These are phyloP conservation scores for Phanerotoma sp. DNA, from an alignment of 2,888 invertebrate species.

Conservation along the genomic window DNA sequence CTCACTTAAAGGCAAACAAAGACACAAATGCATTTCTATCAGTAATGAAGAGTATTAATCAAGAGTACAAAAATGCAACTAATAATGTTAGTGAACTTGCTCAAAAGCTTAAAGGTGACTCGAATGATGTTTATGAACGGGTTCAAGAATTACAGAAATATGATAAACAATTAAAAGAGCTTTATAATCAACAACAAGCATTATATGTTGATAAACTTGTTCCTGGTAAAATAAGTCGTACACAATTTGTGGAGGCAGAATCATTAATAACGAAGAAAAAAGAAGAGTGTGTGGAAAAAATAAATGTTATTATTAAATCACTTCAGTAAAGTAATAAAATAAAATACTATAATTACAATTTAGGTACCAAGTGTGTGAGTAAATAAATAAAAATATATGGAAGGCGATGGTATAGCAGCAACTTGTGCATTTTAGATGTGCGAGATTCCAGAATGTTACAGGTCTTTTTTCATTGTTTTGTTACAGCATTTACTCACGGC, in stretches of 20 bases:
- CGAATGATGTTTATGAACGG: constrained; percentile 64
- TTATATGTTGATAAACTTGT: constrained; percentile 66
- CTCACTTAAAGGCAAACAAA: constrained; percentile 64
- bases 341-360: constrained; percentile 11
- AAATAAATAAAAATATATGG: neutral
- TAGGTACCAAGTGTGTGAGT: constrained; percentile 20
- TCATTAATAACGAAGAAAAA: constrained; percentile 61
- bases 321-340: constrained; percentile 42
- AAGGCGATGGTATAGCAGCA: too few species aligned
- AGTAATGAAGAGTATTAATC: constrained; percentile 62
- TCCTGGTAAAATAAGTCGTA: constrained; percentile 63
- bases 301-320: constrained; percentile 58
- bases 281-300: constrained; percentile 61
- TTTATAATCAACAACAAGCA: constrained; percentile 59
- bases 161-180: constrained; percentile 59
- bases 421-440: too few species aligned
- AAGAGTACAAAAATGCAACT: constrained; percentile 64
- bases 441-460: constrained; percentile 2
- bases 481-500: neutral
- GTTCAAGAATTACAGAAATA: constrained; percentile 64
- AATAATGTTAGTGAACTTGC: constrained; percentile 60
- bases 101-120: constrained; percentile 63
- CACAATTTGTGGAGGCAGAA: constrained; percentile 64
- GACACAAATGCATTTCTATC: constrained; percentile 59
- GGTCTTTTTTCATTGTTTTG: neutral